Percentiles rank a stretch among this genome's conserved stretches.
Conservation (phyloP, 2,888 invertebrate species). For the Synergus japonicus region DNA sequence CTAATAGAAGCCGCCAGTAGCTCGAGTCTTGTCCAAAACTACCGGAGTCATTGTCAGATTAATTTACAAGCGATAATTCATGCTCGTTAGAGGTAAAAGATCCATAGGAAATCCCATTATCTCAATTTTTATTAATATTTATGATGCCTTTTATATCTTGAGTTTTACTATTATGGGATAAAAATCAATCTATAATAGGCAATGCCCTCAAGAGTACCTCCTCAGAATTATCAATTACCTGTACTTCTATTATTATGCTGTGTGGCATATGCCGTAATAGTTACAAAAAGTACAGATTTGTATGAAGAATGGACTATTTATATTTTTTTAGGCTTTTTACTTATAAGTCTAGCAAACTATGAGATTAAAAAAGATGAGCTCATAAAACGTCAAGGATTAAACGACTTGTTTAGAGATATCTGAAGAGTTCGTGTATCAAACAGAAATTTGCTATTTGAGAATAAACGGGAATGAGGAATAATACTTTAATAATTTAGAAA, state of each 20-base stretch:
- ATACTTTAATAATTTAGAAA: neutral
- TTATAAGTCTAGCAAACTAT: neutral
- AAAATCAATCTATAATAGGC: neutral
- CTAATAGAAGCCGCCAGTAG: conserved; percentile 26
- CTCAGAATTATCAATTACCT: neutral
- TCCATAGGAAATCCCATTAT: conserved; percentile 13
- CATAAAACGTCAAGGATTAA: neutral
- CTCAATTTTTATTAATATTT: conserved; percentile 20
- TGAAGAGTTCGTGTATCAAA: too few relatives aligned
- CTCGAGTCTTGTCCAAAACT: conserved; percentile 12
- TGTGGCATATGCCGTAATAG: neutral
- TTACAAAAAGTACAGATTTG: neutral
- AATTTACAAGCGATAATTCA: conserved; percentile 22
- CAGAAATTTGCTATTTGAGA: neutral
- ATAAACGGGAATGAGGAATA: too few relatives aligned
- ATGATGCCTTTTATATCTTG: neutral
- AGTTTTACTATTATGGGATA: neutral
- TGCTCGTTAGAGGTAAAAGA: neutral
- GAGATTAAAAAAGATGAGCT: neutral
- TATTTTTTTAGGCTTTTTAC: neutral
- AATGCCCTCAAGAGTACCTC: neutral
- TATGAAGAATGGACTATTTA: neutral
- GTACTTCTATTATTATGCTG: neutral
- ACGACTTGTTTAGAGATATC: neutral
- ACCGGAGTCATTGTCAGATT: conserved; percentile 7